phyloP scores from a whole-genome alignment of 2,113 vertebrate species.

The Trogon surrucura region DNA sequence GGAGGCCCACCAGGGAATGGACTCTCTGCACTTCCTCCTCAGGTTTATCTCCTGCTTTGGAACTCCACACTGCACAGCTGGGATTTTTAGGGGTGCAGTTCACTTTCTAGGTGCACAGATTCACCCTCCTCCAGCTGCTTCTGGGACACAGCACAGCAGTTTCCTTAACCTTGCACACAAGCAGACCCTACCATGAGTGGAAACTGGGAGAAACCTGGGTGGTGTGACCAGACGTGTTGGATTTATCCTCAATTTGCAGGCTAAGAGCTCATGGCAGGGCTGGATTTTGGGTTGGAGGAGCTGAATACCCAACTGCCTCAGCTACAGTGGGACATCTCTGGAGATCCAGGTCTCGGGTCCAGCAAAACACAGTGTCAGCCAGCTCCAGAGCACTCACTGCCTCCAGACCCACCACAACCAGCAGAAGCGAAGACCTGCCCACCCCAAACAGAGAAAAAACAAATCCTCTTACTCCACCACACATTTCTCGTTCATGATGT shows the following conservation, averaged over 20 bases:
- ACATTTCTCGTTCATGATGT: slow-evolving; percentile 98
- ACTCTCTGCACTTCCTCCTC: background rate
- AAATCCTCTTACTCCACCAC: slow-evolving; percentile 90
- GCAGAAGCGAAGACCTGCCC: background rate
- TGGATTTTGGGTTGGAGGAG: background rate
- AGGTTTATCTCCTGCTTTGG: background rate
- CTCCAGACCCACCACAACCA: background rate
- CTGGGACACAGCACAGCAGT: background rate
- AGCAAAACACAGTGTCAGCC: background rate
- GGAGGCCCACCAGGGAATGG: background rate
- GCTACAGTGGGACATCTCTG: background rate
- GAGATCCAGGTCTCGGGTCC: background rate
- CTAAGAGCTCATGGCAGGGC: background rate
- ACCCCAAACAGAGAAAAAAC: background rate
- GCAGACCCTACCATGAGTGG: fast-evolving
- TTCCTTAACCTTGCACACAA: background rate
- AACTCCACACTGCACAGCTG: background rate
- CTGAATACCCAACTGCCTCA: background rate
- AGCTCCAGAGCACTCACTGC: background rate
- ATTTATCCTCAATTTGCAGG: background rate
- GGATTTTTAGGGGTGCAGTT: background rate
- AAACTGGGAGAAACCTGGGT: background rate
- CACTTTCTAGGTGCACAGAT: background rate
- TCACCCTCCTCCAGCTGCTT: background rate
- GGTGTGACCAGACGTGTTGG: fast-evolving